Evolutionary conservation across 2,888 invertebrate genomes (phyloP).

Genomic region (Gisinianus flammeolus): DNA sequence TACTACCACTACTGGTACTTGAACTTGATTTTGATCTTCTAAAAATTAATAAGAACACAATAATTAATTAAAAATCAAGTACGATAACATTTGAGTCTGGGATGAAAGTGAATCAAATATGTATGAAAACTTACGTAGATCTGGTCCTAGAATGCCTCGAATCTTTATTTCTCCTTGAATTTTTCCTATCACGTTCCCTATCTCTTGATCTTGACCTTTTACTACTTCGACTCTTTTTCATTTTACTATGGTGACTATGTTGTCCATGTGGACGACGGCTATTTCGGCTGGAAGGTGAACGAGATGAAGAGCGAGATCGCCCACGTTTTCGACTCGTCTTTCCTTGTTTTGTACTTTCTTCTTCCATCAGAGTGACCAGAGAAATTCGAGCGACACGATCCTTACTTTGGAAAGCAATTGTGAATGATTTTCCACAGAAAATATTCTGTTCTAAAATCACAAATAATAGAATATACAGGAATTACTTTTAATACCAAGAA

Average conservation of each 20-base stretch:
- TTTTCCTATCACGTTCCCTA: slow-evolving; percentile 72
- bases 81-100: background rate
- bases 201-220: slow-evolving; percentile 84
- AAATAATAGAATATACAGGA: too few relatives aligned
- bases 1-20: slow-evolving; percentile 70
- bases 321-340: slow-evolving; percentile 54
- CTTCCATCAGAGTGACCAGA: slow-evolving; percentile 11
- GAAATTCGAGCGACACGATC: slow-evolving; percentile 33
- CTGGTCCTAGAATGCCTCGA: slow-evolving; percentile 30
- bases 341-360: background rate
- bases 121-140: slow-evolving; percentile 33
- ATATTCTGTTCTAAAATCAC: background rate
- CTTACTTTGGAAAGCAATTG: slow-evolving; percentile 20
- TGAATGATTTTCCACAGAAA: slow-evolving; percentile 1
- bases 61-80: slow-evolving; percentile 32
- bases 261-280: slow-evolving; percentile 46
- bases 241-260: slow-evolving; percentile 50
- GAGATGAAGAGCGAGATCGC: slow-evolving; percentile 52
- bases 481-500: too few relatives aligned
- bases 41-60: slow-evolving; percentile 64
- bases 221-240: slow-evolving; percentile 61
- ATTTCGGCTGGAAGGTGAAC: slow-evolving; percentile 40
- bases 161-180: slow-evolving; percentile 36
- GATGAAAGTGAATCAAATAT: slow-evolving; percentile 12
- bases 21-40: slow-evolving; percentile 72